A percentile compares a stretch with the other conserved stretches of the same genome.
phyloP scores from a whole-genome alignment of 2,113 vertebrate species.

The Brachionichthys hirsutus region DNA sequence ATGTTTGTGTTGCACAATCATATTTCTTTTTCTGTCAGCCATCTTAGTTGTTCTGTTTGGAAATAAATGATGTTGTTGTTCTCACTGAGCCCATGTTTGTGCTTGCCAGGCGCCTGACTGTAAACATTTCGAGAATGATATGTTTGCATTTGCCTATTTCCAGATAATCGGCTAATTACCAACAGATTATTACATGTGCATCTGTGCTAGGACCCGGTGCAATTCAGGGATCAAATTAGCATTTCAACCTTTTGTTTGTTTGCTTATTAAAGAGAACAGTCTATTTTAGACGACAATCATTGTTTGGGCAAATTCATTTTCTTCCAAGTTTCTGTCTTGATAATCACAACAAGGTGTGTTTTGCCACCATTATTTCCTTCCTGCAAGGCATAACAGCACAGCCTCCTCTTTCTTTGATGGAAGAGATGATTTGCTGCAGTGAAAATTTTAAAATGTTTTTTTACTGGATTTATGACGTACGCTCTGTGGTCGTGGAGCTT shows the following conservation, averaged over 20 bases:
- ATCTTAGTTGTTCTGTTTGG: constrained; percentile 47
- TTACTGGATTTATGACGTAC: constrained; percentile 2
- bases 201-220: constrained; percentile 1
- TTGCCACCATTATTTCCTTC: constrained; percentile 52
- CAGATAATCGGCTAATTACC: neutral
- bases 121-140: constrained; percentile 31
- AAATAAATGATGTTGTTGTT: constrained; percentile 57
- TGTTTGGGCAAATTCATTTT: constrained; percentile 43
- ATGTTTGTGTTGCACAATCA: constrained; percentile 55
- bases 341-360: constrained; percentile 29
- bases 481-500: constrained; percentile 28
- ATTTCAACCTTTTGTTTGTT: constrained; percentile 25
- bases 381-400: neutral
- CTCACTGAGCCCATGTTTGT: constrained; percentile 12
- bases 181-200: constrained; percentile 3
- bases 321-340: constrained; percentile 41
- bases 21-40: constrained; percentile 62
- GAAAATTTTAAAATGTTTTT: constrained; percentile 16
- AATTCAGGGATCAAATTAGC: constrained; percentile 26
- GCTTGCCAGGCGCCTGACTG: constrained; percentile 32
- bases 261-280: constrained; percentile 16
- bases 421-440: constrained; percentile 21
- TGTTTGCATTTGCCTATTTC: constrained; percentile 22
- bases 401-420: no score
- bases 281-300: constrained; percentile 21